These are phyloP conservation scores for Clarias batrachus DNA, from an alignment of 2,113 vertebrate genomes.

Conservation along the genomic window DNA sequence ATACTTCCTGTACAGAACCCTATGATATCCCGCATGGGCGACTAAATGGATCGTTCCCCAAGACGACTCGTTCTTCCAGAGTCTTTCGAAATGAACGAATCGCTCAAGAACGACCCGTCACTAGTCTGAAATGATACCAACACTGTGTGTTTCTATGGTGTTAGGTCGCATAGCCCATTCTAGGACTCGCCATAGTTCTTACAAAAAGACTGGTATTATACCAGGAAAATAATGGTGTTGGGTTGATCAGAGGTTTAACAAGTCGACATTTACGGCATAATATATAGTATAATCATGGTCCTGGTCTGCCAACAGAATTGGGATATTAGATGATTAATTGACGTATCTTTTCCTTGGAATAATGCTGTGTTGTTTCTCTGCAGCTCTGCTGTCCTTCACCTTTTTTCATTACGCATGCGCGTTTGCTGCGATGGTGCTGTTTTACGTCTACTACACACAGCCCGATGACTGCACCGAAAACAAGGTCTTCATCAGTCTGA, in stretches of 20 bases:
- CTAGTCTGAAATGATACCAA: not conserved
- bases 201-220: not conserved
- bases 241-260: not conserved
- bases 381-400: constrained; percentile 79
- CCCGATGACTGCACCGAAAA: constrained; percentile 75
- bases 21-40: no score
- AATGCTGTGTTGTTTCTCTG: not conserved
- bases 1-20: no score
- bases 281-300: not conserved
- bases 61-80: no score
- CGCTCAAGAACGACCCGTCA: no score
- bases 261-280: not conserved
- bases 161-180: no score
- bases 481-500: constrained; percentile 89
- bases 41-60: no score
- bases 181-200: not conserved
- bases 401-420: constrained; percentile 71
- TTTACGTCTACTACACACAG: constrained; percentile 84
- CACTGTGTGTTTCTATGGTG: not conserved
- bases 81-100: no score
- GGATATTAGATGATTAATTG: not conserved
- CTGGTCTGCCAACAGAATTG: not conserved
- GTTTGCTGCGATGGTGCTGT: constrained; percentile 68
- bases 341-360: not conserved
- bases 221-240: not conserved